Base-by-base conservation (phyloP, 2,888 invertebrate genomes). In the Drosophila anomelani region DNA sequence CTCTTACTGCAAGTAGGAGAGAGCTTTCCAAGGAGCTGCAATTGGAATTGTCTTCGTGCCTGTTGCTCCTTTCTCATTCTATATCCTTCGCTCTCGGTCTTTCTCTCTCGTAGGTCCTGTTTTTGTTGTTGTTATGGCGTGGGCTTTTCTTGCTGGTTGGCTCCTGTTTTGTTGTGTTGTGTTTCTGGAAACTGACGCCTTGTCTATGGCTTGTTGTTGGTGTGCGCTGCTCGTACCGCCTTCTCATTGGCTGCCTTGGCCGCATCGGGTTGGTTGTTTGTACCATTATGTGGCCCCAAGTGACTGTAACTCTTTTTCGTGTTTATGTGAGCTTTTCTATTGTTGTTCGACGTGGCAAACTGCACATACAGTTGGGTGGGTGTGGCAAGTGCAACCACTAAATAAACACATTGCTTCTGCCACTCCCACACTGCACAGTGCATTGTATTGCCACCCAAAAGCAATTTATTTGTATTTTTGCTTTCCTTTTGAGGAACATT, bases 111-210 rank as follows among this genome's bases (percentile, higher is more conserved):
- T 47, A 59, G 68, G 36, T 60, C 49, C 46, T 80, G 67, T 77
- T 73, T 59, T 53, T 74, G 69, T 77, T 77, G 66, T 68, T 81
- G 84, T 77, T 79, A 71, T 81, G 81, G 76, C 75, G 76, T 68
- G 76, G 77, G 79, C 76, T 64, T 78, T 80, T 76, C 75, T 82
- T 85, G 85, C 83, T 84, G 84, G 86, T 88, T 85, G 85, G 86
- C 79, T 82, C 79, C 78, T 86, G 88, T 88, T 81, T 88, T 80
- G 79, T 88, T 88, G 79, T 88, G 88, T 88, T 87, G 86, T 80
- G 79, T 86, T 85, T 80, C 85, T 88, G 86, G 84, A 84, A 89
- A 79, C 84, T 85, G 81, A 83, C 79, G 81, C 78, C 64, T 83
- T 84, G 89, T 80, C 86, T 79, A 77, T 80, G 80, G 83, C 67